phyloP scores from a whole-genome alignment of 1,140 invertebrate genomes.

The Metaphire vulgaris region DNA sequence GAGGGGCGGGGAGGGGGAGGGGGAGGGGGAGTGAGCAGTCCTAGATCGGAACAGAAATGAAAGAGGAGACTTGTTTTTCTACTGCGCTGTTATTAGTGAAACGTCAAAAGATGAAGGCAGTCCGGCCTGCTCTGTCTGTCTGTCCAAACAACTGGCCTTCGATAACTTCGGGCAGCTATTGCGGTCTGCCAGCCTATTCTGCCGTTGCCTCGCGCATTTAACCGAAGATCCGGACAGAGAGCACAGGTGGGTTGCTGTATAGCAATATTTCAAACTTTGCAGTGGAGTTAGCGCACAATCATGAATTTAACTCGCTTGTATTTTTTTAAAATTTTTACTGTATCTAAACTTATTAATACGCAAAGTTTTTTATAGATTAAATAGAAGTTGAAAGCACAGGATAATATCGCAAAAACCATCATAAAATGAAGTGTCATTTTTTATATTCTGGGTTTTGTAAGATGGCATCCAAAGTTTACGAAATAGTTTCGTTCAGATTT shows the following conservation, averaged over 20 bases:
- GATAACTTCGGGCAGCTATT: not conserved
- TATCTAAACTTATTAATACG: too few species aligned
- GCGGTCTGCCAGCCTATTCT: not conserved
- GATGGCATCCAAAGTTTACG: too few species aligned
- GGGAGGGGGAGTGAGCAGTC: not conserved
- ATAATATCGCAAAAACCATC: too few species aligned
- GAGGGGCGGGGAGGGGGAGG: not conserved
- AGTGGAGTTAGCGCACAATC: not conserved
- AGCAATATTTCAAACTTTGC: not conserved
- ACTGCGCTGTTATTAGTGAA: too few species aligned
- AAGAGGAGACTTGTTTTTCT: not conserved
- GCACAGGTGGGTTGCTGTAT: not conserved
- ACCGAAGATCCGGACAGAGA: not conserved
- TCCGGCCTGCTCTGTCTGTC: not conserved
- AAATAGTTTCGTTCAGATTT: too few species aligned
- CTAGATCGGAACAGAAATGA: not conserved
- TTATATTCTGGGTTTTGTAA: too few species aligned
- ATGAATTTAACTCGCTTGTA: too few species aligned
- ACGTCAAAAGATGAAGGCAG: not conserved
- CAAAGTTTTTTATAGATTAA: too few species aligned
- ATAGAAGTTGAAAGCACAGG: too few species aligned
- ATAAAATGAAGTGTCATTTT: too few species aligned
- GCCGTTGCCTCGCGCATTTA: too few species aligned
- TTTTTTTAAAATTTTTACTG: too few species aligned
- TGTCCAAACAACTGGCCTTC: not conserved